Conservation (phyloP, 2,113 vertebrate species). For the Brienomyrus longianalis region DNA sequence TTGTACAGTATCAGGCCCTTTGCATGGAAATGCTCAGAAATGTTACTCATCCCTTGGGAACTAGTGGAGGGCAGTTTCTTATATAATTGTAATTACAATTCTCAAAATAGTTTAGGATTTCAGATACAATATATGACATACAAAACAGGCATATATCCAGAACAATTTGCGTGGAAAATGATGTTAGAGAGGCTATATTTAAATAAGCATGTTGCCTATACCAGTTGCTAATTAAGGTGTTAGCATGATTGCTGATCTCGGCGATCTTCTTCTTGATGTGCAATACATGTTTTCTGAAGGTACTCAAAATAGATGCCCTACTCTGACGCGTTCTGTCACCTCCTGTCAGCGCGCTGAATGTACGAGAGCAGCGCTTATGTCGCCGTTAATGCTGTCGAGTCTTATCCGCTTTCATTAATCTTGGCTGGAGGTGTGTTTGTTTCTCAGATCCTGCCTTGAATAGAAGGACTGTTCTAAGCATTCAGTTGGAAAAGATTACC, state of each 20-base stretch:
- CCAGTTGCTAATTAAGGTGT: background rate
- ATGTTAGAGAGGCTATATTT: background rate
- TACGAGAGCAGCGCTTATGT: background rate
- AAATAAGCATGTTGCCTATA: background rate
- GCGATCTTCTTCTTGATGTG: background rate
- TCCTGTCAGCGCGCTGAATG: background rate
- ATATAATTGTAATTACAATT: background rate
- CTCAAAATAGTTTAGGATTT: background rate
- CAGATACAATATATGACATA: background rate
- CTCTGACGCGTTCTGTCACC: background rate
- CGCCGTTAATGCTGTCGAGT: background rate
- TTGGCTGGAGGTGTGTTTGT: background rate
- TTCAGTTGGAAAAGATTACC: constrained; percentile 4
- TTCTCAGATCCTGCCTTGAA: background rate
- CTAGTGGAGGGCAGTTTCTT: background rate
- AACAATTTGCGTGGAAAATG: background rate
- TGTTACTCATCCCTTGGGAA: background rate
- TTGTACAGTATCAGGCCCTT: background rate
- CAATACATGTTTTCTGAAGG: background rate
- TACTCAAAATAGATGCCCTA: background rate
- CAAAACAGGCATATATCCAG: background rate
- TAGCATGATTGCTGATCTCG: background rate
- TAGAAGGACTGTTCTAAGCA: background rate
- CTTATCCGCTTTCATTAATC: background rate
- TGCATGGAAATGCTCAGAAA: background rate